These are phyloP conservation scores for Lanistes nyassanus DNA, from an alignment of 1,140 invertebrate species.

Conservation along the genomic window DNA sequence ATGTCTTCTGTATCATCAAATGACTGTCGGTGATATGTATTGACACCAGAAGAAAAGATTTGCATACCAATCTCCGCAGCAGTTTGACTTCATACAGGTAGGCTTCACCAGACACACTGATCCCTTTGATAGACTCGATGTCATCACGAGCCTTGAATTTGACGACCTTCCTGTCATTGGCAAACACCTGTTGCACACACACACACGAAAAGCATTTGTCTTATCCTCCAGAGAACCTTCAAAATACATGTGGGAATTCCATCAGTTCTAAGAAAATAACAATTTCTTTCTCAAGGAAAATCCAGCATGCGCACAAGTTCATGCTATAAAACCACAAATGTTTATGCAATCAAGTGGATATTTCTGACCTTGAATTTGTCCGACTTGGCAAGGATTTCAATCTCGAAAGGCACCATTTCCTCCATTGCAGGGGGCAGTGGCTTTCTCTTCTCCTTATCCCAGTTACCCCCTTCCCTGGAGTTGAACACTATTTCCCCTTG, in stretches of 20 bases:
- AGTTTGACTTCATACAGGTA: conserved; percentile 50
- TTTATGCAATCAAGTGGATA: no score
- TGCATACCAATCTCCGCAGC: conserved; percentile 43
- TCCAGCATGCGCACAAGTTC: no score
- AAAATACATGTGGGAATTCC: no score
- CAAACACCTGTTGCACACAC: conserved; percentile 39
- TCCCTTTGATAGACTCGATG: conserved; percentile 44
- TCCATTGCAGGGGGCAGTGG: conserved; percentile 73
- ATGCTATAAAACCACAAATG: no score
- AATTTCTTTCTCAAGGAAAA: no score
- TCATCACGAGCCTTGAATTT: conserved; percentile 44
- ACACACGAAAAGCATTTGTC: not conserved
- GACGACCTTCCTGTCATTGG: conserved; percentile 45
- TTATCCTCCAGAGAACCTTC: no score
- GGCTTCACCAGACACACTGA: conserved; percentile 47
- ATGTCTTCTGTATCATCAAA: no score
- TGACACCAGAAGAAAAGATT: not conserved
- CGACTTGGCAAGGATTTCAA: conserved; percentile 78
- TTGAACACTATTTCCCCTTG: conserved; percentile 78
- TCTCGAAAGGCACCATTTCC: conserved; percentile 78
- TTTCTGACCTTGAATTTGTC: conserved; percentile 75
- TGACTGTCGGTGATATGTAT: no score
- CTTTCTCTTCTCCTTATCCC: conserved; percentile 76
- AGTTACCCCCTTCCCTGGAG: conserved; percentile 71
- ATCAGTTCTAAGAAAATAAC: no score